Base-by-base conservation (phyloP, 2,113 vertebrate species). In the Callocephalon fimbriatum region DNA sequence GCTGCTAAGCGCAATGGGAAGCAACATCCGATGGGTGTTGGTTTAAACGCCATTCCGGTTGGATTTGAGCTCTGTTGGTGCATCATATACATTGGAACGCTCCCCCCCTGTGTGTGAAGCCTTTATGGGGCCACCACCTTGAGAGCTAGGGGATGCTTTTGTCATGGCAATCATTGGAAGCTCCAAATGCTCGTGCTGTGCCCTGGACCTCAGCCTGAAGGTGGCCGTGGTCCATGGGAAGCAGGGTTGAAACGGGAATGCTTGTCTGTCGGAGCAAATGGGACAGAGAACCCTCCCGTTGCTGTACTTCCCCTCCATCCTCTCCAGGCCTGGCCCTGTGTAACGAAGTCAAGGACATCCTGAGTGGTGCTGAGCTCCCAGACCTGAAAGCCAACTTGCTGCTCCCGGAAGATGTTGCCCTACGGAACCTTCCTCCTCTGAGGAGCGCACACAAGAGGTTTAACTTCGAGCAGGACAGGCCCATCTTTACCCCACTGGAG, bases 321-420 rank as follows among this genome's bases (percentile, higher is more conserved):
- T n/a, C 25, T 45, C 32, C 97, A 99, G 99, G 99, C 82, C 97
- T 99, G 38, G 97, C 96, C 44, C 96, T 99, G 44, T 98, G 97
- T 79, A 83, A 97, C 0, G 99, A 99, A 79, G 98, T 99, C 75
- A 98, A 96, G 9, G 98, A 97, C 40, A 86, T 99, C 37, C 96
- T 99, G 70, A 98, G 95, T 5, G 96, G 97, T 18, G 98, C 99
- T 25, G 99, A 99, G 90, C 98, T 98, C 82, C 98, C 99, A 1
- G 98, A 98, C 54, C 95, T 99, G 91, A 97, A 97, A 38, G 96
- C 99, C 96, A 98, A 90, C 81, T 93, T 99, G 95, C 98, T 99
- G 96, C 98, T 99, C 66, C 99, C 99, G 0, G 99, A 99, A 89
- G 99, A 99, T 12, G 95, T 99, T 92, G 99, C 99, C 8, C 98